phyloP scores from a whole-genome alignment of 1,140 invertebrate genomes.

The Aphaenogaster rudis region DNA sequence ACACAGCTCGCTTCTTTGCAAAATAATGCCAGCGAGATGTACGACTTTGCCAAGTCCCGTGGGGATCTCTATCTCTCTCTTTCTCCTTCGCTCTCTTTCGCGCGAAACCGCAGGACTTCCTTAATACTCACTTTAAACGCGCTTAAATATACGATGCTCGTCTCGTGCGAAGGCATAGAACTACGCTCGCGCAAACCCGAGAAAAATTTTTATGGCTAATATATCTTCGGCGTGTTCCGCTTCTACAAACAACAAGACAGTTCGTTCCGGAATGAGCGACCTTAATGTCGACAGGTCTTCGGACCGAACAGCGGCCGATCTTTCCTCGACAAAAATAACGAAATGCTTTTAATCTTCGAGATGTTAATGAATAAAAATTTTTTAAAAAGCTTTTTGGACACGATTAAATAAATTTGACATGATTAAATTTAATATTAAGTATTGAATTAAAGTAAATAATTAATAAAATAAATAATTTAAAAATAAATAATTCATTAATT shows the following conservation, averaged over 20 bases:
- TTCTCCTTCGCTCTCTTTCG: neutral
- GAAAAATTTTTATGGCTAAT: constrained; percentile 37
- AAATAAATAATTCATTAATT: too few relatives aligned
- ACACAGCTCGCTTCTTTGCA: neutral
- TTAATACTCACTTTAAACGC: constrained; percentile 5
- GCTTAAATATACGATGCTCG: constrained; percentile 29
- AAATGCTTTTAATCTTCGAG: neutral
- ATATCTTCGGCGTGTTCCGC: constrained; percentile 17
- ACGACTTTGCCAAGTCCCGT: neutral
- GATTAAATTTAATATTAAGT: too few relatives aligned
- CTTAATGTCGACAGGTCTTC: neutral
- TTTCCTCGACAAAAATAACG: neutral
- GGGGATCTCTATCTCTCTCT: neutral
- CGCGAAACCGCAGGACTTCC: constrained; percentile 41
- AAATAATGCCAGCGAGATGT: constrained; percentile 2
- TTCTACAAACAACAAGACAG: constrained; percentile 14
- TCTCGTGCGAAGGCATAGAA: neutral
- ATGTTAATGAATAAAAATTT: neutral
- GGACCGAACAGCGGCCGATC: neutral
- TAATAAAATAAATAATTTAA: too few relatives aligned
- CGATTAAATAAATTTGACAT: too few relatives aligned
- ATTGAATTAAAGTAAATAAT: too few relatives aligned
- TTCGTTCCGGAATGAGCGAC: neutral
- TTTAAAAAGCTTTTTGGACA: neutral
- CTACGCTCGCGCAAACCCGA: neutral